Base-by-base conservation (phyloP, 2,113 vertebrate species). In the Seriola quinqueradiata region DNA sequence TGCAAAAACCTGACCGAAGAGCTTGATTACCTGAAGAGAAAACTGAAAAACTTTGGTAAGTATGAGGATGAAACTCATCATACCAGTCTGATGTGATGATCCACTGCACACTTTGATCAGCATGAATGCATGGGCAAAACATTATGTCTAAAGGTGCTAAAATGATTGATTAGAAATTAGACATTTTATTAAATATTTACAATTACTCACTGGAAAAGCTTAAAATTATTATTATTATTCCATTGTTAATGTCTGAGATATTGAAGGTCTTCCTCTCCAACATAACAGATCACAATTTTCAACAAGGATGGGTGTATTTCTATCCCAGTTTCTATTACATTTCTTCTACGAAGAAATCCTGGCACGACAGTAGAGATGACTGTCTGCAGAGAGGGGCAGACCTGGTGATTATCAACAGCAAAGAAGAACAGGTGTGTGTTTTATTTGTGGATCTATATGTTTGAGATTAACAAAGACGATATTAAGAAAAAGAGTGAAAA, bases 361-460 rank as follows among this genome's bases (percentile, higher is more conserved):
- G 88, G 88, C 2, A 34, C 5, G 64, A 69, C 1, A 90, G 90
- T n/a, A 75, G 84, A 89, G 1, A 12, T 3, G 54, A 81, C 60
- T 91, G 88, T 77, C 40, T 34, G 19, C 17, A 54, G 5, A 70
- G 23, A 77, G 74, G 17, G 48, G 76, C 86, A 12, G 86, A 91
- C 50, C 77, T 92, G 54, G 23, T 88, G 0, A 65, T 91, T 10
- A 81, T 90, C 68, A 85, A 83, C 66, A 83, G 77, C 12, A 59
- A 28, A 65, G 71, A 60, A 17, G 64, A 92, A 21, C 84, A 90
- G 74, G 90, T 89, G 28, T 50, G 64, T 76, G 21, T 28, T 3
- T 0, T 4, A 0, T n/a, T 16, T 21, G 14, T 54, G 16, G 28
- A 36, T 36, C 16, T 48, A 46, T 46, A 46, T 17, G 16, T 64